These are phyloP conservation scores for Podarcis siculus DNA, from an alignment of 2,797 vertebrate species.

Conservation along the genomic window DNA sequence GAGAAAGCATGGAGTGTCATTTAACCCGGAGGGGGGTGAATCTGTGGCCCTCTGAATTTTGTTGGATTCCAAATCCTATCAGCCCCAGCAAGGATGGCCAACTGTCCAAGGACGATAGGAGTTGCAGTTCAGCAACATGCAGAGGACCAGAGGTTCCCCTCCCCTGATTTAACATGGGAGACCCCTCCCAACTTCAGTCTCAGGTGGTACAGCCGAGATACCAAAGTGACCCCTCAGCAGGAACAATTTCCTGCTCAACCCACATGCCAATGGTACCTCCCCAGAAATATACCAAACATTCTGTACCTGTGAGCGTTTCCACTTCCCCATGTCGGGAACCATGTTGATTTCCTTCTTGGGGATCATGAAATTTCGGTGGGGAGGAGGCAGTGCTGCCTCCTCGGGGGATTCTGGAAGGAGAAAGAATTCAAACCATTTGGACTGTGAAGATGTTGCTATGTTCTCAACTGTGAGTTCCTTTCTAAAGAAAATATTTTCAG, in stretches of 20 bases:
- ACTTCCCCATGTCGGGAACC: slow-evolving; percentile 95
- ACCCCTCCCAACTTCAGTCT: neutral
- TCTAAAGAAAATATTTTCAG: neutral
- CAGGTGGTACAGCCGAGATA: neutral
- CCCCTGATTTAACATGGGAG: too few relatives aligned
- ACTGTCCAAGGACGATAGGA: too few relatives aligned
- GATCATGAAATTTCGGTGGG: slow-evolving; percentile 82
- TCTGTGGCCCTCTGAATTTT: too few relatives aligned
- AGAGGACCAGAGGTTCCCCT: too few relatives aligned
- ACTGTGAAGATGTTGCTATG: neutral
- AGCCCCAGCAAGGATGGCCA: too few relatives aligned
- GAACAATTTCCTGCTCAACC: neutral
- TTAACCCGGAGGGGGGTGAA: too few relatives aligned
- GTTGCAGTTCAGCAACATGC: too few relatives aligned
- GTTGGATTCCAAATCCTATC: neutral
- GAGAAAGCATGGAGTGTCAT: neutral
- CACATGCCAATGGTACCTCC: neutral
- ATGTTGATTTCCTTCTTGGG: slow-evolving; percentile 95
- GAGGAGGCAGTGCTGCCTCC: slow-evolving; percentile 79
- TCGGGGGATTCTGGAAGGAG: slow-evolving; percentile 75
- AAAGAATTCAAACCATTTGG: slow-evolving; percentile 33
- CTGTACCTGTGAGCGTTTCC: slow-evolving; percentile 92
- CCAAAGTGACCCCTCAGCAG: neutral
- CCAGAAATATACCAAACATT: neutral
- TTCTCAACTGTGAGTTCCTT: neutral